A percentile compares a stretch with the other conserved stretches of the same genome.
phyloP scores from a whole-genome alignment of 1,140 invertebrate species.

The Akabosia matsudoensis region DNA sequence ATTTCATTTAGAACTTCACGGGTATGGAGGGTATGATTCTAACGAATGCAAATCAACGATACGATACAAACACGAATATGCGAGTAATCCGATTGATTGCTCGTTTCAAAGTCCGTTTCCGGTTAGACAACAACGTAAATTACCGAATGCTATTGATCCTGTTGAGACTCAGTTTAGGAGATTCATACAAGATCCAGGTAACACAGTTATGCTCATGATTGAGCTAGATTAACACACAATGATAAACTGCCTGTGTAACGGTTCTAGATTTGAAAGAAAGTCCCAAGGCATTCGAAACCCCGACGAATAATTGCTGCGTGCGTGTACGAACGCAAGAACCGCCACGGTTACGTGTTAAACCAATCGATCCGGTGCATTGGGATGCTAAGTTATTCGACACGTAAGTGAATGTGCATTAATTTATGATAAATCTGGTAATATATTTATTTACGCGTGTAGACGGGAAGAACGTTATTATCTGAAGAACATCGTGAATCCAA shows the following conservation, averaged over 20 bases:
- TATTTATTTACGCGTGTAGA: no score
- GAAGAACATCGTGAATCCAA: not conserved
- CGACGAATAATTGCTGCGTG: not conserved
- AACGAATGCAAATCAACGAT: not conserved
- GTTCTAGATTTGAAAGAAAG: no score
- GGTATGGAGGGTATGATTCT: not conserved
- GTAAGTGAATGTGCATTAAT: not conserved
- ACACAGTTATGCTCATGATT: not conserved
- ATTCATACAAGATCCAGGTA: not conserved
- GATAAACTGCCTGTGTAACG: not conserved
- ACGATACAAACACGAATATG: not conserved
- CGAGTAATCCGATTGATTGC: not conserved
- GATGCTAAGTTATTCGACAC: conserved; percentile 7
- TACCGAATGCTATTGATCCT: not conserved
- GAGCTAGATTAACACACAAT: not conserved
- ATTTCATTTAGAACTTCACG: not conserved
- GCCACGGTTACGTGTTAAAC: not conserved
- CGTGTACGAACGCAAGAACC: not conserved
- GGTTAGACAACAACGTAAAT: not conserved
- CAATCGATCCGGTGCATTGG: conserved; percentile 14
- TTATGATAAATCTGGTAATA: not conserved
- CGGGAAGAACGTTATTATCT: not conserved
- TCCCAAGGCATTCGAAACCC: not conserved
- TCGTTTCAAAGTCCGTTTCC: not conserved
- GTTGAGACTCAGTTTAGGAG: not conserved